Evolutionary conservation across 2,888 invertebrate genomes (phyloP).

Genomic region (Pomacea canaliculata): DNA sequence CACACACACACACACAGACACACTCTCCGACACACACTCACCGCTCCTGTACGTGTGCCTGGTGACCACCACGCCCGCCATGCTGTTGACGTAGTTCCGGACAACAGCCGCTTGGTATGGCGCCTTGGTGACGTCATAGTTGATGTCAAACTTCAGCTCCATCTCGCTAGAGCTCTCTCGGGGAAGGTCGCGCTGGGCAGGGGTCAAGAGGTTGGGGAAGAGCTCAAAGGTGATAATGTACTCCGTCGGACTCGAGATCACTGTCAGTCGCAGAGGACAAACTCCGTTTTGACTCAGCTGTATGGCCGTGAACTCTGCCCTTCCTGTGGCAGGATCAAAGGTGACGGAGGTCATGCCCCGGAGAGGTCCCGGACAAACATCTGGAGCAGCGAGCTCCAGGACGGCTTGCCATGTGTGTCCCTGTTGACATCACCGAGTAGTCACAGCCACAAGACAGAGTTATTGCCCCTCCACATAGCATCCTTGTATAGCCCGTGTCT

Average conservation of each 20-base stretch:
- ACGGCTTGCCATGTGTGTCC: slow-evolving; percentile 31
- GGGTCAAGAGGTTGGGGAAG: slow-evolving; percentile 9
- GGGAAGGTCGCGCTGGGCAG: slow-evolving; percentile 20
- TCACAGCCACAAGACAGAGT: too few relatives aligned
- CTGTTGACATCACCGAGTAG: background rate
- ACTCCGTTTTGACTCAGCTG: slow-evolving; percentile 29
- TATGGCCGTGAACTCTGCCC: slow-evolving; percentile 29
- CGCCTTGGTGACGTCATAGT: slow-evolving; percentile 23
- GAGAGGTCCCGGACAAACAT: slow-evolving; percentile 32
- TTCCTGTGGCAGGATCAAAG: slow-evolving; percentile 29
- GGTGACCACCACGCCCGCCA: slow-evolving; percentile 18
- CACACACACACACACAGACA: background rate
- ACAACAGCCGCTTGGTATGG: slow-evolving; percentile 26
- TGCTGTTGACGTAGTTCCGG: slow-evolving; percentile 25
- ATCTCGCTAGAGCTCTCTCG: slow-evolving; percentile 24
- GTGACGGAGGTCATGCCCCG: slow-evolving; percentile 24
- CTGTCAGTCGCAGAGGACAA: slow-evolving; percentile 28
- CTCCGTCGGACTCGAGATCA: slow-evolving; percentile 29
- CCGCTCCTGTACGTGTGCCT: slow-evolving; percentile 22
- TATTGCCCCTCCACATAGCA: too few relatives aligned
- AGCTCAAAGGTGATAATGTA: slow-evolving; percentile 25
- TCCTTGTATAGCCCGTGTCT: too few relatives aligned
- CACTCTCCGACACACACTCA: slow-evolving; percentile 2
- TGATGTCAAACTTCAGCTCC: slow-evolving; percentile 30
- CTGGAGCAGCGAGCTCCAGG: slow-evolving; percentile 19